These are phyloP conservation scores for Formica aserva DNA, from an alignment of 2,888 invertebrate species.

Conservation along the genomic window DNA sequence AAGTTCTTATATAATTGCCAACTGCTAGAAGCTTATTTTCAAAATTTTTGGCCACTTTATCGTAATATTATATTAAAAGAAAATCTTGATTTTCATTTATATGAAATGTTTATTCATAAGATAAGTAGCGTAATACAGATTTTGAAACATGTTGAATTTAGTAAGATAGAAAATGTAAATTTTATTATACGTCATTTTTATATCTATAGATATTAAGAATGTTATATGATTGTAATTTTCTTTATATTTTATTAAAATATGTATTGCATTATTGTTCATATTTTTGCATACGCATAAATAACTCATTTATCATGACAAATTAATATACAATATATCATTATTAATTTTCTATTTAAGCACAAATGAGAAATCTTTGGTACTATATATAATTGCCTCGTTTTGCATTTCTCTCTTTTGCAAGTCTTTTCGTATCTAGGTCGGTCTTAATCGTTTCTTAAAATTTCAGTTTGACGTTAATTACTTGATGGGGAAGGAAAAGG, in stretches of 20 bases:
- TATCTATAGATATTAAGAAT: neutral
- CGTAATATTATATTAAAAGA: neutral
- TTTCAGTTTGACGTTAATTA: slow-evolving; percentile 79
- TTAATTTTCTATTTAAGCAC: neutral
- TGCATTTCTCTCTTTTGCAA: slow-evolving; percentile 47
- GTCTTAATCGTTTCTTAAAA: slow-evolving; percentile 80
- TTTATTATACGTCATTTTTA: neutral
- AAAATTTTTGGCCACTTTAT: neutral
- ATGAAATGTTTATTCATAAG: neutral
- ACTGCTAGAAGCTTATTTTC: neutral
- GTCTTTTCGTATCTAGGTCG: slow-evolving; percentile 68
- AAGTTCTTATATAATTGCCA: neutral
- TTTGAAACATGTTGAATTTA: slow-evolving; percentile 1
- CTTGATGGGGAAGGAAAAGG: slow-evolving; percentile 35
- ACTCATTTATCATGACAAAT: neutral
- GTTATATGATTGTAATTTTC: neutral
- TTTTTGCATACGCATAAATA: neutral
- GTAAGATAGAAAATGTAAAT: neutral
- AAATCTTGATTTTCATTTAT: neutral
- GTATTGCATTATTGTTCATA: neutral
- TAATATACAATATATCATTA: neutral
- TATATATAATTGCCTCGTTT: slow-evolving; percentile 21
- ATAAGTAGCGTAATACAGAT: neutral
- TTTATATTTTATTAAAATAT: slow-evolving; percentile 6
- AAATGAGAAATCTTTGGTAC: neutral